phyloP scores from a whole-genome alignment of 2,797 vertebrate species.

The Lepidocolaptes lacrymiger region DNA sequence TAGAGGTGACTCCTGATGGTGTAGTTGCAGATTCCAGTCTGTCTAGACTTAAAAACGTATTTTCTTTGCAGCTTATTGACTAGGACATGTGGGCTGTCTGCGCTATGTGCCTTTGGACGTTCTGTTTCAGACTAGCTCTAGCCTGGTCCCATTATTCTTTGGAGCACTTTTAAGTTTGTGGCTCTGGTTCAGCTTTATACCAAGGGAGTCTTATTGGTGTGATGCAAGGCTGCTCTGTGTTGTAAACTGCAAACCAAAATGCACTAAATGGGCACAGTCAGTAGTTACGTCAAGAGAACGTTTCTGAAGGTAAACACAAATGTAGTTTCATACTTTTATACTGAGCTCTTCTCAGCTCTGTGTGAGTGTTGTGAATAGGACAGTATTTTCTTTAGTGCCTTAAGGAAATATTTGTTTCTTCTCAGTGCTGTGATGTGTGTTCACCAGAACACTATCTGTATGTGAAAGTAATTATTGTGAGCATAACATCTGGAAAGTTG shows the following conservation, averaged over 20 bases:
- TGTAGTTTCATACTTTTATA: not conserved
- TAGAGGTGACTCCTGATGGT: not conserved
- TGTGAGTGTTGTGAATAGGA: not conserved
- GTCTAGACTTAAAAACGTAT: not conserved
- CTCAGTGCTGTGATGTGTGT: not conserved
- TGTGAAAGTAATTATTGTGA: not conserved
- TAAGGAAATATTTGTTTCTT: not conserved
- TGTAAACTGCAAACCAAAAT: not conserved
- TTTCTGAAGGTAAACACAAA: not conserved
- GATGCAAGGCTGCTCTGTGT: not conserved
- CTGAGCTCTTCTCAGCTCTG: not conserved
- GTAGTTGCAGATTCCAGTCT: not conserved
- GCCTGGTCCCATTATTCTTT: not conserved
- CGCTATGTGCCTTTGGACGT: not conserved
- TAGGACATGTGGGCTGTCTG: not conserved
- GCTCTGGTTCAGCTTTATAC: not conserved
- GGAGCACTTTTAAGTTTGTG: not conserved
- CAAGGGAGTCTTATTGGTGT: not conserved
- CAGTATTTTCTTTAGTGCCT: not conserved
- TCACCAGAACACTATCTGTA: not conserved
- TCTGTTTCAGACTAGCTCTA: not conserved
- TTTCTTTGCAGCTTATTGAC: not conserved
- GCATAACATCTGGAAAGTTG: not conserved
- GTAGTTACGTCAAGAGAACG: not conserved
- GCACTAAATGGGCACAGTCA: not conserved